These are phyloP conservation scores for Polydrusus pterygomalis DNA, from an alignment of 2,888 invertebrate genomes.

Conservation along the genomic window DNA sequence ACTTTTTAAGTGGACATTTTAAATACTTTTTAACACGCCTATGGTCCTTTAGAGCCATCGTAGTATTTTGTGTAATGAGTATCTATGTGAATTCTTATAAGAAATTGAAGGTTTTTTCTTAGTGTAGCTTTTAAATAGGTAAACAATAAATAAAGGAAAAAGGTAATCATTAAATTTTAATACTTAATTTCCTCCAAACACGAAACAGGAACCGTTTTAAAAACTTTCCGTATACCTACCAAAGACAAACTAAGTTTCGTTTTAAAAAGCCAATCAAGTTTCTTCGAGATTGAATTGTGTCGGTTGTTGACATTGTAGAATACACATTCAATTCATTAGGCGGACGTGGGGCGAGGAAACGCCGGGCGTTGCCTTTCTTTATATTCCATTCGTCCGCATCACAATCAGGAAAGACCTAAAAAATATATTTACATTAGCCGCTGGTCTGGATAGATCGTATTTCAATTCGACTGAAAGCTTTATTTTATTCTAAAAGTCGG, in stretches of 20 bases:
- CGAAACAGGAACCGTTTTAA: constrained; percentile 32
- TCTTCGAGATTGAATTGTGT: constrained; percentile 67
- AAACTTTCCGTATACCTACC: constrained; percentile 32
- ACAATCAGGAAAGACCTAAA: constrained; percentile 67
- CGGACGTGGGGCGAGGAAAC: constrained; percentile 20
- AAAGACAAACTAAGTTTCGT: constrained; percentile 45
- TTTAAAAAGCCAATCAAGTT: constrained; percentile 66
- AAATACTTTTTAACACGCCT: too few species aligned
- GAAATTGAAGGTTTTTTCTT: too few species aligned
- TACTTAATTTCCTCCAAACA: constrained; percentile 31
- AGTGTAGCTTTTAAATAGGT: too few species aligned
- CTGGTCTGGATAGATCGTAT: constrained; percentile 61
- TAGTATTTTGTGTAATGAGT: too few species aligned
- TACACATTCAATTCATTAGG: constrained; percentile 72
- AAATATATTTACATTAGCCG: constrained; percentile 67
- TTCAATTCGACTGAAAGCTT: constrained; percentile 65
- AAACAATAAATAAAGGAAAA: neutral
- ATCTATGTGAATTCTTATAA: too few species aligned
- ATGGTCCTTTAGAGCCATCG: too few species aligned
- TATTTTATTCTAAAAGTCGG: constrained; percentile 41
- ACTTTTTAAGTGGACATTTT: too few species aligned
- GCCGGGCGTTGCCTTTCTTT: constrained; percentile 62
- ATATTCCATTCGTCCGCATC: constrained; percentile 51
- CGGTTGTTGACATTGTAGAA: constrained; percentile 71
- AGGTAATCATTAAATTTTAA: neutral